These are phyloP conservation scores for Lathamus discolor DNA, from an alignment of 2,113 vertebrate genomes.

Conservation along the genomic window DNA sequence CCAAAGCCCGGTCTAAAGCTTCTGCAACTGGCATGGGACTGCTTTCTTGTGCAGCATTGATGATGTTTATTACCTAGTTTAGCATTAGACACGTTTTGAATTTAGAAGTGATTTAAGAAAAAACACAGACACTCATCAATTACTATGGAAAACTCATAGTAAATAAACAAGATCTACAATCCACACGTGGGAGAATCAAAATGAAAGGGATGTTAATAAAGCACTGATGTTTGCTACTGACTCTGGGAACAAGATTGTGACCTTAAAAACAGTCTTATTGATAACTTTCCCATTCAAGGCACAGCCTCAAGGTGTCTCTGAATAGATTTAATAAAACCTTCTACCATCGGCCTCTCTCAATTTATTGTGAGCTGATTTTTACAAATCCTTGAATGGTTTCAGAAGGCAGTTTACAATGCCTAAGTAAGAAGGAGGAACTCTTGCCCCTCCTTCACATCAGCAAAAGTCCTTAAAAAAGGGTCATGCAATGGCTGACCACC, in stretches of 20 bases:
- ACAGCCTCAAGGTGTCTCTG: not conserved
- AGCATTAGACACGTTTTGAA: not conserved
- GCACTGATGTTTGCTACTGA: not conserved
- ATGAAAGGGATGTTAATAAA: not conserved
- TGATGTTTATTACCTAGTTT: slow-evolving; percentile 93
- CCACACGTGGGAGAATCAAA: not conserved
- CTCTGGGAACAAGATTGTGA: not conserved
- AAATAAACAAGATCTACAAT: not conserved
- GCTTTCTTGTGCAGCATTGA: slow-evolving; percentile 94
- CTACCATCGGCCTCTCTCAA: not conserved
- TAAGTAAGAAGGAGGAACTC: not conserved
- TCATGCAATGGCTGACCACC: not conserved
- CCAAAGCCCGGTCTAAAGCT: slow-evolving; percentile 93
- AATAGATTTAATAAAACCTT: not conserved
- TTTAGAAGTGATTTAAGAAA: not conserved
- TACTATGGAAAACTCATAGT: not conserved
- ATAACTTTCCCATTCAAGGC: not conserved
- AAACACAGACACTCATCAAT: not conserved
- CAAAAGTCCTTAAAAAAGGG: not conserved
- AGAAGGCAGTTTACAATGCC: not conserved
- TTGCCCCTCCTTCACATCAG: not conserved
- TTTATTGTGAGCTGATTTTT: not conserved
- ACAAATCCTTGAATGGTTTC: not conserved
- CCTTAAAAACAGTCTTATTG: not conserved
- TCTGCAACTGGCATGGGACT: slow-evolving; percentile 92